Evolutionary conservation across 1,140 invertebrate species (phyloP).

Genomic region (Odontomachus brunneus): DNA sequence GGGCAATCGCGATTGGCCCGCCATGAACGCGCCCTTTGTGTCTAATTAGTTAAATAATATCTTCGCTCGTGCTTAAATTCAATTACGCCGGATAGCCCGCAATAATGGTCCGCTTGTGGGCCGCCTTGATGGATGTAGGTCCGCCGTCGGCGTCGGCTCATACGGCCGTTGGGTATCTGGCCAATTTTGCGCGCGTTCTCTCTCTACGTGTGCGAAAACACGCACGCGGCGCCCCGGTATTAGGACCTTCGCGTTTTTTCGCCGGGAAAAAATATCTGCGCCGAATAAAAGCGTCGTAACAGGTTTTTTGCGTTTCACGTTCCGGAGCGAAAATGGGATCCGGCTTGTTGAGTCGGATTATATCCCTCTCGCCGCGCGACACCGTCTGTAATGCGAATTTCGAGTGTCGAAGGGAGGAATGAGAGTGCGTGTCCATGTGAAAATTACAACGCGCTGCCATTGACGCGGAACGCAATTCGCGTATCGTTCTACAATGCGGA

Average conservation of each 20-base stretch:
- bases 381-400: constrained; percentile 17
- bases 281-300: constrained; percentile 53
- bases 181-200: constrained; percentile 59
- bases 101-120: constrained; percentile 83
- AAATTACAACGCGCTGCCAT: constrained; percentile 17
- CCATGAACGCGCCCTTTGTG: constrained; percentile 83
- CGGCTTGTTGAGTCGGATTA: constrained; percentile 40
- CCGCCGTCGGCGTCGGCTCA: constrained; percentile 62
- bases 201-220: background rate
- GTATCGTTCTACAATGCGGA: background rate
- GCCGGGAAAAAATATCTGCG: constrained; percentile 42
- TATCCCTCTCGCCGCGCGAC: background rate
- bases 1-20: constrained; percentile 75
- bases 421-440: constrained; percentile 9
- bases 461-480: background rate
- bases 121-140: constrained; percentile 80
- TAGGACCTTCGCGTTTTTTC: constrained; percentile 24
- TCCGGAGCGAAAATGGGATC: constrained; percentile 28
- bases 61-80: constrained; percentile 84
- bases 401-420: background rate
- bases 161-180: constrained; percentile 60
- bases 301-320: constrained; percentile 44
- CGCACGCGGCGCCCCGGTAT: constrained; percentile 3
- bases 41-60: constrained; percentile 86
- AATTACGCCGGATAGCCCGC: constrained; percentile 82